Evolutionary conservation across 2,888 invertebrate genomes (phyloP).

Genomic region (Agriotes lineatus): DNA sequence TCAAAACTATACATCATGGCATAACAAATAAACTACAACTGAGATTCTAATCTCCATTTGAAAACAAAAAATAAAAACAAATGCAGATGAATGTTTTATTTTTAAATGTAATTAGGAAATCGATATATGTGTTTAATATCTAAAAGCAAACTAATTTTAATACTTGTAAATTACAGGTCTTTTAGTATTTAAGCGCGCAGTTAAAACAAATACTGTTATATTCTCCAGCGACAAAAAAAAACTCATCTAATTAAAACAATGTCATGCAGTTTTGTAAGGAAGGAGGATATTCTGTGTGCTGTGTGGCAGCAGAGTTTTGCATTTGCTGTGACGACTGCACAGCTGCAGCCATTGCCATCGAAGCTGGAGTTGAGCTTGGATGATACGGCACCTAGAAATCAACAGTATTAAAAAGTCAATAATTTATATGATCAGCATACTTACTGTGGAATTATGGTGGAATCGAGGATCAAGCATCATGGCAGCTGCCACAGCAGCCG

Average conservation of each 20-base stretch:
- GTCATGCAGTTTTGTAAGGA: slow-evolving; percentile 66
- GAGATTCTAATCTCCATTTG: too few relatives aligned
- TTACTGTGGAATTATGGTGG: slow-evolving; percentile 66
- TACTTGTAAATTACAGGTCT: too few relatives aligned
- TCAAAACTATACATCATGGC: too few relatives aligned
- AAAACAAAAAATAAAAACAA: too few relatives aligned
- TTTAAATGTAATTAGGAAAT: too few relatives aligned
- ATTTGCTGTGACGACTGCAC: slow-evolving; percentile 65
- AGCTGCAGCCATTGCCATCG: slow-evolving; percentile 65
- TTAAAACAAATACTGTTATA: too few relatives aligned
- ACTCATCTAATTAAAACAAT: slow-evolving; percentile 64
- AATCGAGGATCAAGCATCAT: slow-evolving; percentile 68
- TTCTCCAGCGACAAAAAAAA: too few relatives aligned
- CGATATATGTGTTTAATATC: too few relatives aligned
- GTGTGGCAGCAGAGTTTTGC: slow-evolving; percentile 61
- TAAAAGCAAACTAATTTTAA: too few relatives aligned
- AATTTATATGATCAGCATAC: slow-evolving; percentile 34
- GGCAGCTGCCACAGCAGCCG: slow-evolving; percentile 66
- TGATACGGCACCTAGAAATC: slow-evolving; percentile 63
- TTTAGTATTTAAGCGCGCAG: too few relatives aligned
- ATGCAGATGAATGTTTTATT: too few relatives aligned
- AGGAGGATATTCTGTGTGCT: slow-evolving; percentile 63
- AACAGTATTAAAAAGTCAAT: neutral
- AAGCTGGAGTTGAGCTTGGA: slow-evolving; percentile 64
- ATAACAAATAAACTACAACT: too few relatives aligned